A percentile compares a stretch with the other conserved stretches of the same genome.
These are phyloP conservation scores for Pampusana beccarii DNA, from an alignment of 2,113 vertebrate genomes.

Conservation along the genomic window DNA sequence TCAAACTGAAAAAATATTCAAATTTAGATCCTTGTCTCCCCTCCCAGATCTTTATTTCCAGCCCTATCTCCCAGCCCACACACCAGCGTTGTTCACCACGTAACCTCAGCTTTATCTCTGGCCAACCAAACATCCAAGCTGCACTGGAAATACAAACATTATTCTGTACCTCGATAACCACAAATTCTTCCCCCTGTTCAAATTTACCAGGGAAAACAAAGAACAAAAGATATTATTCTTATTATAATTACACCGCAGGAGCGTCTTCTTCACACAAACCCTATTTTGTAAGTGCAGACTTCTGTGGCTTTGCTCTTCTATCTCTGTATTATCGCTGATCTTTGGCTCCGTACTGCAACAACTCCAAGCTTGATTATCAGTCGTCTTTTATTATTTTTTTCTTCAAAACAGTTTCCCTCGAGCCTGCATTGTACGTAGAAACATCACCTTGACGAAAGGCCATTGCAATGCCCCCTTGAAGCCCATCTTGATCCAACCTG, in stretches of 20 bases:
- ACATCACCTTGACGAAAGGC: not conserved
- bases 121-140: not conserved
- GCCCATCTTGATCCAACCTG: not conserved
- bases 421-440: not conserved
- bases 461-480: not conserved
- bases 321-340: not conserved
- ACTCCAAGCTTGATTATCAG: not conserved
- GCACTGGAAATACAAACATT: not conserved
- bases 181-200: not conserved
- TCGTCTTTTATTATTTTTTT: not conserved
- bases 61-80: not conserved
- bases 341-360: not conserved
- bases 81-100: not conserved
- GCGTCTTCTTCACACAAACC: not conserved
- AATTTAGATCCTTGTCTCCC: not conserved
- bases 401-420: not conserved
- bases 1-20: not conserved
- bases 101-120: not conserved
- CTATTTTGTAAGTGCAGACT: not conserved
- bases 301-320: not conserved
- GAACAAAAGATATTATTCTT: not conserved
- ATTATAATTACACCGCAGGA: not conserved
- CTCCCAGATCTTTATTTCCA: not conserved
- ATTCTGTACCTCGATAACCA: not conserved
- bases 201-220: not conserved